Conservation (phyloP, 2,113 vertebrate species). For the Stigmatopora nigra region DNA sequence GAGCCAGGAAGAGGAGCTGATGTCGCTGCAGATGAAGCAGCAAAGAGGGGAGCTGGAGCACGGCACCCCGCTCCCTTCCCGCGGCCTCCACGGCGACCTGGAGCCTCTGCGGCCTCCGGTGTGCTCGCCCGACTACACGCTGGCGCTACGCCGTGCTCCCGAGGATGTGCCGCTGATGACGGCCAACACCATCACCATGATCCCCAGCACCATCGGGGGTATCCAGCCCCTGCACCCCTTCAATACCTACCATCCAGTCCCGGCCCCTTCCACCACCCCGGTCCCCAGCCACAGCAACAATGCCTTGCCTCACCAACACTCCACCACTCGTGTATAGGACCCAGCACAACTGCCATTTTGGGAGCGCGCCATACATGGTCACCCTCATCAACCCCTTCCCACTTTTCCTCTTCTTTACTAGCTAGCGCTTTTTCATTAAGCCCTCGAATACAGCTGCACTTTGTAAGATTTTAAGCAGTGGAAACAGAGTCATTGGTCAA, state of each 20-base stretch:
- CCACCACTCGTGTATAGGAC: conserved; percentile 76
- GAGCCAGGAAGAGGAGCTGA: conserved; percentile 97
- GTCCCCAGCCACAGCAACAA: conserved; percentile 92
- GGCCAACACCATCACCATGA: conserved; percentile 95
- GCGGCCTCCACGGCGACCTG: conserved; percentile 63
- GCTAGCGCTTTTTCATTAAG: conserved; percentile 46
- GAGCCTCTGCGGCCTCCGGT: conserved; percentile 77
- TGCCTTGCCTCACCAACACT: conserved; percentile 88
- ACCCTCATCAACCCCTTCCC: conserved; percentile 19
- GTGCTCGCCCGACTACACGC: conserved; percentile 95
- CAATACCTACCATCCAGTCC: conserved; percentile 89
- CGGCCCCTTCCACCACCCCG: conserved; percentile 86
- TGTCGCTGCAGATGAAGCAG: conserved; percentile 99
- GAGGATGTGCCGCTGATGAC: conserved; percentile 98
- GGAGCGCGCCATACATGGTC: conserved; percentile 46
- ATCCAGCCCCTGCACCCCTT: conserved; percentile 96
- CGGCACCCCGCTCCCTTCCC: conserved; percentile 72
- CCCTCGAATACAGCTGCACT: conserved; percentile 65
- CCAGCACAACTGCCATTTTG: conserved; percentile 54
- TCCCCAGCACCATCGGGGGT: conserved; percentile 96
- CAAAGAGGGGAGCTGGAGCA: conserved; percentile 84
- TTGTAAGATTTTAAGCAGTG: conserved; percentile 58
- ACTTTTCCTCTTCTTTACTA: conserved; percentile 25
- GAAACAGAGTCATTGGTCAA: conserved; percentile 40
- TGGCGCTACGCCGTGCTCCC: conserved; percentile 93